Evolutionary conservation across 2,888 invertebrate species (phyloP), one percentile per base, ranked within the genome.

Genomic region (Drosophila peninsularis): DNA sequence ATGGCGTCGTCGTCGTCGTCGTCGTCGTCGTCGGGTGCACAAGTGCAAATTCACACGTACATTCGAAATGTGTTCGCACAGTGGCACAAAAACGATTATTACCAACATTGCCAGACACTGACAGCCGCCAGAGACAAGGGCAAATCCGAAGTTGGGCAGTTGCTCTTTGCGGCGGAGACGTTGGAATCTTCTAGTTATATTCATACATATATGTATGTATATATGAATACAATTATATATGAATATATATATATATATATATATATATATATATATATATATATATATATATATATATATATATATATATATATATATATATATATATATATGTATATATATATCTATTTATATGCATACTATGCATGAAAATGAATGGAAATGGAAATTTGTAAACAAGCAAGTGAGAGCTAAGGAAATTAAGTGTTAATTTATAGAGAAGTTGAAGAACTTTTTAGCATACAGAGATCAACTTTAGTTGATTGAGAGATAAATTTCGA

Each of bases 31-130:
- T 68, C 78, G 87, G 79, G 75, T 81, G 85, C 88, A 89, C 85
- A 85, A 85, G 85, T 85, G 85, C 89, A 89, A 85, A 89, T 80
- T 84, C 88, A 88, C 84, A 88, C 87, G 87, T 86, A 85, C 87
- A 88, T 86, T 86, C 78, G 67, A 88, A 86, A 86, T 88, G 63
- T 82, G 73, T 67, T 67, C 64, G 80, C 75, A 88, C 87, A 83
- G 88, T 88, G 88, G 74, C 57, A 50, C 71, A 62, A 79, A 68
- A 61, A 14, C 54, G 50, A 55, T 53, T 55, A 55, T 39, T 52
- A 63, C 53, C 36, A 54, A 52, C 62, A 73, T 57, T 54, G 41
- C 37, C 72, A 71, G 71, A 53, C 57, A 10, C 6, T 41, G 55
- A 49, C 47, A 55, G 55, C 27, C 24, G 55, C 44, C 17, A 30